Evolutionary conservation across 2,888 invertebrate species (phyloP).

Genomic region (Thymelicus acteon): DNA sequence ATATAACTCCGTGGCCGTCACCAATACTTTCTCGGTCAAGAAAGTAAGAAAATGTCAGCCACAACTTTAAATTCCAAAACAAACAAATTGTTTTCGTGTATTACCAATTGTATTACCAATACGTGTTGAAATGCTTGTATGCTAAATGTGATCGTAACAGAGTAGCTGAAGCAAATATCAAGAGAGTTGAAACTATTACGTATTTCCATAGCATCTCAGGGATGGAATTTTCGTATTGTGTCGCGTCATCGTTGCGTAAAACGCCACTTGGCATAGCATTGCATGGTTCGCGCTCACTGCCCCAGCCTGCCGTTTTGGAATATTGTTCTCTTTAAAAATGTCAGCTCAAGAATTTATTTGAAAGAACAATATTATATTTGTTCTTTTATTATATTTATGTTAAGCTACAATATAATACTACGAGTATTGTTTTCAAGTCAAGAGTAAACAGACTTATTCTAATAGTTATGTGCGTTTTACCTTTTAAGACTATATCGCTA

Average conservation of each 20-base stretch:
- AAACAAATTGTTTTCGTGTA: too few relatives aligned
- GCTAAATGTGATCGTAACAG: neutral
- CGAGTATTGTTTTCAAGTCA: too few relatives aligned
- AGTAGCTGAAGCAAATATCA: slow-evolving; percentile 15
- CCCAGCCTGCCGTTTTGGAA: neutral
- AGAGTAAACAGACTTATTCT: too few relatives aligned
- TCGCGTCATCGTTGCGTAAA: slow-evolving; percentile 26
- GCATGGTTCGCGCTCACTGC: slow-evolving; percentile 11
- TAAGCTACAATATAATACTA: too few relatives aligned
- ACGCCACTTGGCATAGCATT: slow-evolving; percentile 14
- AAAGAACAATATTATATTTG: neutral
- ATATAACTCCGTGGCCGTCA: too few relatives aligned
- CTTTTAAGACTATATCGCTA: too few relatives aligned
- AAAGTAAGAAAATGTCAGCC: too few relatives aligned
- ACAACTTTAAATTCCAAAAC: neutral
- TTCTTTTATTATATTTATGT: neutral
- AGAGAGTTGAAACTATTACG: slow-evolving; percentile 12
- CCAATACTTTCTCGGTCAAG: too few relatives aligned
- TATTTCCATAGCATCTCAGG: slow-evolving; percentile 19
- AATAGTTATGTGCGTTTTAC: too few relatives aligned
- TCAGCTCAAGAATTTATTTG: slow-evolving; percentile 13
- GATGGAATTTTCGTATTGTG: slow-evolving; percentile 27
- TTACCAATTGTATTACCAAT: neutral
- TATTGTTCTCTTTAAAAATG: slow-evolving; percentile 17
- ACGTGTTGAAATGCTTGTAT: neutral